These are phyloP conservation scores for Andinoacara biseriatus DNA, from an alignment of 2,113 vertebrate species.

Conservation along the genomic window DNA sequence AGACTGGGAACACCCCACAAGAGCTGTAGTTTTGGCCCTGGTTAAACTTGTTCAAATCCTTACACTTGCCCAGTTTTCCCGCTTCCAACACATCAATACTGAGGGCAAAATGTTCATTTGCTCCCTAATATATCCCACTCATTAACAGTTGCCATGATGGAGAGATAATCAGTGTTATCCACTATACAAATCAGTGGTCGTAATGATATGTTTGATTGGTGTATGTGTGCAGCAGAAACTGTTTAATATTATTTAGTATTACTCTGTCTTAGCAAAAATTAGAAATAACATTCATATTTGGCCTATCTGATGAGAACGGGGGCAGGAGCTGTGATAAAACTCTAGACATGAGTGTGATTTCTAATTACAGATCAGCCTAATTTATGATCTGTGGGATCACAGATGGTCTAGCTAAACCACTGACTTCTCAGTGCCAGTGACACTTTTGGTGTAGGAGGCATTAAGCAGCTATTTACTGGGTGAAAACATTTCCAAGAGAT, in stretches of 20 bases:
- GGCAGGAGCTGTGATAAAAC: neutral
- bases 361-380: conserved; percentile 29
- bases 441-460: conserved; percentile 34
- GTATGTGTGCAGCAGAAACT: neutral
- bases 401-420: conserved; percentile 47
- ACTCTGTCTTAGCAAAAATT: neutral
- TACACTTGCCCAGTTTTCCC: no score
- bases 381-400: conserved; percentile 24
- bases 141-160: no score
- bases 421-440: conserved; percentile 2
- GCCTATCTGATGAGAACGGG: neutral
- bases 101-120: no score
- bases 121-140: no score
- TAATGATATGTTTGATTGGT: no score
- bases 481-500: no score
- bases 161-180: no score
- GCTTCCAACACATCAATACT: no score
- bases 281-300: neutral
- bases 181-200: no score
- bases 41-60: no score
- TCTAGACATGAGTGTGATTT: conserved; percentile 7
- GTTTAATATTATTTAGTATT: neutral
- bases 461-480: neutral
- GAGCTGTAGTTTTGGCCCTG: no score
- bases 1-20: no score